Conservation (phyloP, 2,113 vertebrate species). For the Podarcis cretensis region DNA sequence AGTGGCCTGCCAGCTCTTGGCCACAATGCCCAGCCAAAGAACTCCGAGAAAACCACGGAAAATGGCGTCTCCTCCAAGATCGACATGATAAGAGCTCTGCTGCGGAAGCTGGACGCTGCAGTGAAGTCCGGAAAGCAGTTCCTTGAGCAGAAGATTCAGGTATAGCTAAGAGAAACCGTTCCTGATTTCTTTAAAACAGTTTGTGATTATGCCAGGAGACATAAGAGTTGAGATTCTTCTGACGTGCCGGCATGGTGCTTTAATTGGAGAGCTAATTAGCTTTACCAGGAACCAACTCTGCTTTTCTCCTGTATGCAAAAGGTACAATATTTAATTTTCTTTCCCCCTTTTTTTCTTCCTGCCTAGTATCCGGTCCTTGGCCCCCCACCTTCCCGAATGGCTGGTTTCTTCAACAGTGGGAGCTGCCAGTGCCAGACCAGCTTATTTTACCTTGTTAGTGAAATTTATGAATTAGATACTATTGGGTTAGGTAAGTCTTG, state of each 20-base stretch:
- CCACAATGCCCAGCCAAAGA: conserved; percentile 81
- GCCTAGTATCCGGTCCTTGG: conserved; percentile 92
- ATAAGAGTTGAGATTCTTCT: conserved; percentile 34
- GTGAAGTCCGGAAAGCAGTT: conserved; percentile 84
- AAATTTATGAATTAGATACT: conserved; percentile 91
- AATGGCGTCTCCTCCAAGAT: conserved; percentile 89
- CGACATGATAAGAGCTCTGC: conserved; percentile 79
- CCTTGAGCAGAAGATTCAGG: conserved; percentile 84
- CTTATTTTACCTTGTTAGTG: conserved; percentile 87
- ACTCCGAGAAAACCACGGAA: conserved; percentile 86
- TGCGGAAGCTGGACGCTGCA: conserved; percentile 84
- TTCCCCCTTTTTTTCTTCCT: conserved; percentile 53
- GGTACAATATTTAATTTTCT: conserved; percentile 49
- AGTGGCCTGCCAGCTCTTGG: conserved; percentile 81
- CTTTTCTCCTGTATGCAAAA: conserved; percentile 32
- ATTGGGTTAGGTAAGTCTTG: conserved; percentile 87
- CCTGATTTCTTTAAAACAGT: conserved; percentile 5
- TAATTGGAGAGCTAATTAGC: conserved; percentile 46
- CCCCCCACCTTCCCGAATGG: conserved; percentile 90
- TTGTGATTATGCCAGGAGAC: conserved; percentile 2
- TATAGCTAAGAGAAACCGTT: conserved; percentile 45
- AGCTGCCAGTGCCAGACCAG: conserved; percentile 92
- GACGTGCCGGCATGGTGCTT: conserved; percentile 39
- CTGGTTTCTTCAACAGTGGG: conserved; percentile 85
- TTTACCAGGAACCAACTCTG: conserved; percentile 39